Conservation (phyloP, 2,797 vertebrate species). For the Leucoraja ocellata region DNA sequence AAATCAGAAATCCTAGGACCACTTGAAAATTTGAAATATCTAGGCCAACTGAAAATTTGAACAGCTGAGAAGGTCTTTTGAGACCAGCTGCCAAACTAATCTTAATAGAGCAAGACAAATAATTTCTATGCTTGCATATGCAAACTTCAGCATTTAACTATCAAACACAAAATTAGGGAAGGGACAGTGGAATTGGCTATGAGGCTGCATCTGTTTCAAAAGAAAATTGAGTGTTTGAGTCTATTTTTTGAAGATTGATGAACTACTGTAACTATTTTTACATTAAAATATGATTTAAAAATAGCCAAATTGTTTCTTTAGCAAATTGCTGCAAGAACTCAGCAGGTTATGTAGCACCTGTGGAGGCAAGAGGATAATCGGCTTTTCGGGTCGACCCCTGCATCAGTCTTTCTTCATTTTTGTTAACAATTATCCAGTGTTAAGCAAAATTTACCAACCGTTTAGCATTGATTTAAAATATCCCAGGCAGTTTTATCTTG, state of each 20-base stretch:
- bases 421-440: background rate
- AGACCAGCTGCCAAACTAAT: conserved; percentile 72
- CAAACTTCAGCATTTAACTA: conserved; percentile 42
- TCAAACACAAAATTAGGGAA: background rate
- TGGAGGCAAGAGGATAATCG: too few species aligned
- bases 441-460: background rate
- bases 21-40: conserved; percentile 62
- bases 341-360: too few species aligned
- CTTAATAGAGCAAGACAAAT: conserved; percentile 64
- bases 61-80: conserved; percentile 57
- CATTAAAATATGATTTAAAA: background rate
- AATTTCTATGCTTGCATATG: conserved; percentile 50
- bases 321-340: too few species aligned
- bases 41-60: conserved; percentile 65
- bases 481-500: background rate
- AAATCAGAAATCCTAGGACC: conserved; percentile 59
- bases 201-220: background rate
- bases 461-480: background rate
- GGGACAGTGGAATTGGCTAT: background rate
- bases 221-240: background rate
- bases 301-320: background rate
- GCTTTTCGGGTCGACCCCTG: too few species aligned
- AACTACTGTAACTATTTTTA: background rate
- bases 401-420: background rate
- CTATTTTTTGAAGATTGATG: background rate